Conservation (phyloP, 2,113 vertebrate species). For the Chloroceryle aenea region DNA sequence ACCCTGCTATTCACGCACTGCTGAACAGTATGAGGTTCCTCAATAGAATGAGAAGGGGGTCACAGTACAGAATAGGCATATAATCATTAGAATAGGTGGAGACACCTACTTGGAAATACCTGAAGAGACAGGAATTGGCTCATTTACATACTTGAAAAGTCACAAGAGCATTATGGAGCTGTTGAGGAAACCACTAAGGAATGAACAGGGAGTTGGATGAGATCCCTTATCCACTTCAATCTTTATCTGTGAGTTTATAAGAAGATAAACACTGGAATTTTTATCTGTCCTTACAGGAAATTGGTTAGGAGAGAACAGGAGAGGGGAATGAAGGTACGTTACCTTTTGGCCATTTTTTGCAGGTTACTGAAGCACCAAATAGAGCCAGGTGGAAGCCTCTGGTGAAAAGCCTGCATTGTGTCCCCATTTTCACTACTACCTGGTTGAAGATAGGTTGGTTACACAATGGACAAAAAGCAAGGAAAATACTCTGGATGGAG, state of each 20-base stretch:
- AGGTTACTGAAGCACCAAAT: background rate
- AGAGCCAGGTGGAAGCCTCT: background rate
- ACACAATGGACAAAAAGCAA: background rate
- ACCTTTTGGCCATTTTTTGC: background rate
- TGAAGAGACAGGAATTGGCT: background rate
- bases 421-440: background rate
- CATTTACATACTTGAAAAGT: constrained; percentile 31
- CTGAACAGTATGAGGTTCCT: constrained; percentile 31
- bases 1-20: constrained; percentile 40
- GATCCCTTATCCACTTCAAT: background rate
- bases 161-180: background rate
- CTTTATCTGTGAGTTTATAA: background rate
- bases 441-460: background rate
- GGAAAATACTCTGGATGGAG: background rate
- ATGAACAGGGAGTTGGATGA: background rate
- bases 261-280: background rate
- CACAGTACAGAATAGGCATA: background rate
- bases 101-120: background rate
- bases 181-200: constrained; percentile 4
- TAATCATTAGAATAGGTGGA: constrained; percentile 32
- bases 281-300: background rate
- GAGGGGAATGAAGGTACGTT: background rate
- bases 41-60: constrained; percentile 12
- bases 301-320: background rate
- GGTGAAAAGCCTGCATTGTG: background rate